Percentiles rank a stretch among this genome's conserved stretches.
phyloP scores from a whole-genome alignment of 2,888 invertebrate species.

The Atethmia centrago region DNA sequence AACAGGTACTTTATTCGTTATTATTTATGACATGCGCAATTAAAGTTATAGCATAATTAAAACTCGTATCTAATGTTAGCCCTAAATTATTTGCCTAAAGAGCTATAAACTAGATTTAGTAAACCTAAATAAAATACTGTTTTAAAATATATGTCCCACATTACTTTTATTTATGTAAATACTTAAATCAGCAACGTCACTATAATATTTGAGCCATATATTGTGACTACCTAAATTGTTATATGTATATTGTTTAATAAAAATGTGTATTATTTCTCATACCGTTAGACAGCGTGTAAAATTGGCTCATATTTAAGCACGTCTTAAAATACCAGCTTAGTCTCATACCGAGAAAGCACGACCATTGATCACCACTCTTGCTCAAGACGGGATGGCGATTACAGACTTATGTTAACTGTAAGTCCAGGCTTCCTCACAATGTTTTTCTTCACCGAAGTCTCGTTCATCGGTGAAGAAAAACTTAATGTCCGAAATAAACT shows the following conservation, averaged over 20 bases:
- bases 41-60: slow-evolving; percentile 12
- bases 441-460: no score
- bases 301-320: neutral
- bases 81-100: slow-evolving; percentile 16
- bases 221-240: neutral
- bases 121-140: slow-evolving; percentile 5
- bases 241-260: neutral
- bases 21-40: neutral
- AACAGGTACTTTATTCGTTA: neutral
- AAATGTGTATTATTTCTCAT: neutral
- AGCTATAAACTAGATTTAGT: neutral
- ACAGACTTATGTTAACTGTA: no score
- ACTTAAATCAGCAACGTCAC: neutral
- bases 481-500: no score
- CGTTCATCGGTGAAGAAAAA: no score
- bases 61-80: neutral
- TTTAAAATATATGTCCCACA: neutral
- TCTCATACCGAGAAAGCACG: no score
- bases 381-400: no score
- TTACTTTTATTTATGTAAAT: slow-evolving; percentile 3
- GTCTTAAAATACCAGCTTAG: neutral
- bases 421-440: no score
- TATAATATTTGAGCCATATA: neutral
- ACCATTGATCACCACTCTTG: no score
- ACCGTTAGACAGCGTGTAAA: neutral